Conservation (phyloP, 2,113 vertebrate species). For the Poecilia latipinna region DNA sequence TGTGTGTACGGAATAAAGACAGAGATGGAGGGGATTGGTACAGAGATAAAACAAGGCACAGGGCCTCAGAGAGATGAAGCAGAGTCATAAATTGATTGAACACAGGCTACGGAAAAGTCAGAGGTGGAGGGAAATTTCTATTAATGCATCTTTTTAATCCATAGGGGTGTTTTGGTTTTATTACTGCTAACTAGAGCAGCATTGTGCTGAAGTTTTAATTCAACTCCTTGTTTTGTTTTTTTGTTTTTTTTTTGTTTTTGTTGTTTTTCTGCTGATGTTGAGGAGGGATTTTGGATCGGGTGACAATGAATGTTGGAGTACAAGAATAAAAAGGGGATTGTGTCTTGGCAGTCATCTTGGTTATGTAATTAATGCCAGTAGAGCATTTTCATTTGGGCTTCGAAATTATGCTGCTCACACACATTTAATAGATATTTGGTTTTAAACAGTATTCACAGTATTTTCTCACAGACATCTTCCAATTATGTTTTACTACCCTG, state of each 20-base stretch:
- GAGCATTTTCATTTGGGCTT: slow-evolving; percentile 55
- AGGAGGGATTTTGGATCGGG: slow-evolving; percentile 14
- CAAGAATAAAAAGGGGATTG: slow-evolving; percentile 43
- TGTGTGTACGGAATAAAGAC: slow-evolving; percentile 37
- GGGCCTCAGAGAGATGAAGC: slow-evolving; percentile 37
- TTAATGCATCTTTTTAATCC: slow-evolving; percentile 47
- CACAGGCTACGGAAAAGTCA: slow-evolving; percentile 1
- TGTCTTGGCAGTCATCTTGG: slow-evolving; percentile 56
- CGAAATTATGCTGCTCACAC: slow-evolving; percentile 11
- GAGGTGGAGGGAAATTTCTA: slow-evolving; percentile 35
- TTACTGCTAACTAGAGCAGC: slow-evolving; percentile 27
- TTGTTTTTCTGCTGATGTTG: slow-evolving; percentile 24
- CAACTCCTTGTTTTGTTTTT: background rate
- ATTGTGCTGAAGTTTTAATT: background rate
- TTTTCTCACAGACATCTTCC: background rate
- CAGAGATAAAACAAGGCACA: slow-evolving; percentile 51
- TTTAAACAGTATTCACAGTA: slow-evolving; percentile 16
- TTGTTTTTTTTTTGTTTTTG: background rate
- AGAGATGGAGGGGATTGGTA: slow-evolving; percentile 44
- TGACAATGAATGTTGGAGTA: slow-evolving; percentile 23
- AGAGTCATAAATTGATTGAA: slow-evolving; percentile 31
- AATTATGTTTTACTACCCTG: slow-evolving; percentile 37
- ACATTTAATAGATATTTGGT: background rate
- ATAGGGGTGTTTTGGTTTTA: slow-evolving; percentile 14
- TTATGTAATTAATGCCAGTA: slow-evolving; percentile 69